Conservation (phyloP, 2,113 vertebrate genomes). For the Mobula birostris region DNA sequence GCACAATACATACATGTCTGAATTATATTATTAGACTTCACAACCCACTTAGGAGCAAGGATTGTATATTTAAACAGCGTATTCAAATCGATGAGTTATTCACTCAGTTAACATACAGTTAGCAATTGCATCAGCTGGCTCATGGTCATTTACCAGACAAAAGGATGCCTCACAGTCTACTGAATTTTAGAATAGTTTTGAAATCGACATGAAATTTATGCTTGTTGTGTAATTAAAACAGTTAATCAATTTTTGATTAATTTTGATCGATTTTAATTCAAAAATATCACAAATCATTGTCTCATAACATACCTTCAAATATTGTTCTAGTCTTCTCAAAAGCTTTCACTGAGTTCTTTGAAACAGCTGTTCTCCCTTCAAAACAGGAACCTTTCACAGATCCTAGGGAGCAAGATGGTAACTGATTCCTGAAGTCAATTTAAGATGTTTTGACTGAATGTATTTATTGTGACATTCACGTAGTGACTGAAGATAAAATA, state of each 20-base stretch:
- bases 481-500: slow-evolving; percentile 24
- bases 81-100: background rate
- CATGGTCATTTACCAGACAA: background rate
- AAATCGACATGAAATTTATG: background rate
- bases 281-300: slow-evolving; percentile 15
- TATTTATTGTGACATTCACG: background rate
- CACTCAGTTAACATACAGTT: background rate
- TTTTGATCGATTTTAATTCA: background rate
- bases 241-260: background rate
- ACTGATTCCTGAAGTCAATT: slow-evolving; percentile 34
- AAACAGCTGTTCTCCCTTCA: slow-evolving; percentile 27
- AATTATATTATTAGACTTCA: background rate
- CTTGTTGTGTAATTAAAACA: background rate
- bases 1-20: background rate
- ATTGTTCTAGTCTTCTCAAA: slow-evolving; percentile 38
- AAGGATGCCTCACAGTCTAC: no score
- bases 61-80: background rate
- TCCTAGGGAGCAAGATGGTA: slow-evolving; percentile 33
- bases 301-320: slow-evolving; percentile 33
- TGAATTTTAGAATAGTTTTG: background rate
- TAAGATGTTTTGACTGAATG: slow-evolving; percentile 5
- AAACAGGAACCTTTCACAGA: slow-evolving; percentile 37
- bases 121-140: background rate
- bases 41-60: background rate
- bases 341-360: slow-evolving; percentile 31